Conservation (phyloP, 2,797 vertebrate species). For the Cirrhinus mrigala region DNA sequence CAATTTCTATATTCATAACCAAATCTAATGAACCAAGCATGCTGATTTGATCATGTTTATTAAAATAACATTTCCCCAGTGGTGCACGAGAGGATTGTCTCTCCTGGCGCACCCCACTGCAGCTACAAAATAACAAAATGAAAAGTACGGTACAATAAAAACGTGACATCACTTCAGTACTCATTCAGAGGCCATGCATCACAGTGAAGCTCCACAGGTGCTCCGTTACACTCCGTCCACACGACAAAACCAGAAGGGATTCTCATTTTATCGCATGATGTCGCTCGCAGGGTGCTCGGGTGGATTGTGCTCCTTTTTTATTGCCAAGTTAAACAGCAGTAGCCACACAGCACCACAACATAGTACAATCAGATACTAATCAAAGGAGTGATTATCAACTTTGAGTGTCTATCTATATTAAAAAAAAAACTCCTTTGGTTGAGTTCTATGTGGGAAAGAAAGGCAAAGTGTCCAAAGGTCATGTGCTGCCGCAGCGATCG, state of each 20-base stretch:
- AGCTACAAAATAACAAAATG: slow-evolving; percentile 28
- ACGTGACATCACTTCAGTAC: slow-evolving; percentile 54
- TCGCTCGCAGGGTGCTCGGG: background rate
- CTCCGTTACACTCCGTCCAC: background rate
- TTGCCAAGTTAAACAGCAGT: slow-evolving; percentile 19
- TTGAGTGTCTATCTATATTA: background rate
- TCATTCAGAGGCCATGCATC: slow-evolving; percentile 50
- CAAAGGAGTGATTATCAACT: slow-evolving; percentile 23
- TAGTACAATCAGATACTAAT: slow-evolving; percentile 16
- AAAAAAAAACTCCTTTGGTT: slow-evolving; percentile 62
- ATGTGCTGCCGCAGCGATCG: slow-evolving; percentile 47
- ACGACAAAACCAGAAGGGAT: slow-evolving; percentile 1
- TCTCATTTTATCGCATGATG: background rate
- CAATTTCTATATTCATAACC: background rate
- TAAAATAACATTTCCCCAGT: slow-evolving; percentile 53
- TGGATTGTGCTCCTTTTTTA: slow-evolving; percentile 29
- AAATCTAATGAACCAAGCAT: slow-evolving; percentile 2
- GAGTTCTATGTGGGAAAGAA: slow-evolving; percentile 37
- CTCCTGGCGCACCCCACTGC: background rate
- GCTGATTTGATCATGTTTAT: slow-evolving; percentile 50
- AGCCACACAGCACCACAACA: slow-evolving; percentile 48
- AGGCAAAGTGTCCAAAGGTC: slow-evolving; percentile 51
- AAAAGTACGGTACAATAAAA: slow-evolving; percentile 41
- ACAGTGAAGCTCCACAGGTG: slow-evolving; percentile 41
- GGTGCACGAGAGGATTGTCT: slow-evolving; percentile 29